Evolutionary conservation across 2,888 invertebrate genomes (phyloP), one percentile per base, ranked within the genome.

Genomic region (Tipula lateralis): DNA sequence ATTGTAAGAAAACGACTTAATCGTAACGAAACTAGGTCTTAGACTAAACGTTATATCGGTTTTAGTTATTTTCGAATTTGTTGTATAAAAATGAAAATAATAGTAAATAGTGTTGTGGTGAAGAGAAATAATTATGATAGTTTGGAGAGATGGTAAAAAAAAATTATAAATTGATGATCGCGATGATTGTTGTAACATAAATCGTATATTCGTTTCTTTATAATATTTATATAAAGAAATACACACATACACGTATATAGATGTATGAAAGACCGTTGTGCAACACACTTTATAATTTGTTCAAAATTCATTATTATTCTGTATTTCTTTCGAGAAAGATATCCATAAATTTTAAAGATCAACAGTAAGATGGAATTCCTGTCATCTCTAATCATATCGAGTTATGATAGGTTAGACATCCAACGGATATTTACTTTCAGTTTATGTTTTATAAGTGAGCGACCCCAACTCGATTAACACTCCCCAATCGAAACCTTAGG

Each of bases 201-300:
- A 66, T 66, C 66, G 66, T 66, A 66, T 66, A 66, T 24, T 66
- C 24, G 66, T 66, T 66, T 66, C 66, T 66, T 66, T 24, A 66
- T 50, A 19, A 44, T 44, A 6, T 50, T 50, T 50, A n/a, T n/a
- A n/a, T n/a, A n/a, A n/a, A 2, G 66, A 66, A 24, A 50, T 16
- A 50, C 6, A 1, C 6, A 66, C 9, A 50, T 16, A 50, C 6
- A 1, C 6, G 24, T 66, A 24, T 66, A 24, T 24, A 66, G 66
- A 66, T 66, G 66, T 66, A 82, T 82, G 82, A 82, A 82, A 82
- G 81, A 82, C 82, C 82, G 82, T 82, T 82, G 82, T 82, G 82
- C 82, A 82, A 82, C 82, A 82, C 82, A 82, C 82, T 82, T 82
- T 29, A 82, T 30, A 32, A 82, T 30, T 30, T 82, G 1, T 81